Percentiles rank a stretch among this genome's conserved stretches.
Conservation (phyloP, 2,888 invertebrate genomes). For the Augochlorella aurata region DNA sequence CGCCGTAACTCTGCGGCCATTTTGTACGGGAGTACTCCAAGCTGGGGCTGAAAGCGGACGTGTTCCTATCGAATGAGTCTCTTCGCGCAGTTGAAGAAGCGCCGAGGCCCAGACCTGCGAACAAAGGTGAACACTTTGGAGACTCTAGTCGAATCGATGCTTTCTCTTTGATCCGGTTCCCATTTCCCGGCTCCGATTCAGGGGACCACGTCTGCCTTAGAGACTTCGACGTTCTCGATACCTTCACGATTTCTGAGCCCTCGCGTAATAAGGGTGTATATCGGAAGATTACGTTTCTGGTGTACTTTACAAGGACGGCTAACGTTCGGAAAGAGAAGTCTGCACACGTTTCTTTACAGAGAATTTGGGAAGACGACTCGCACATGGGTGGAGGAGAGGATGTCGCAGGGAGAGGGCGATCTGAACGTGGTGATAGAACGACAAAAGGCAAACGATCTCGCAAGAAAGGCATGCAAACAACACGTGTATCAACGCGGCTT, state of each 20-base stretch:
- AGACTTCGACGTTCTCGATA: neutral
- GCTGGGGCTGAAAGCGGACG: constrained; percentile 89
- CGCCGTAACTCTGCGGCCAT: constrained; percentile 85
- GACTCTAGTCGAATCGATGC: neutral
- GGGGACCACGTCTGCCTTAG: neutral
- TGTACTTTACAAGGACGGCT: neutral
- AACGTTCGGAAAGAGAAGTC: neutral
- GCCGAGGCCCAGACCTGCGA: constrained; percentile 82
- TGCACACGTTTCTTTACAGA: neutral
- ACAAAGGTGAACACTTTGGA: constrained; percentile 52
- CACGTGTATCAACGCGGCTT: constrained; percentile 16
- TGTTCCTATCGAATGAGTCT: constrained; percentile 90
- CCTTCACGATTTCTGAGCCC: neutral
- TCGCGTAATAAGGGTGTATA: too few relatives aligned
- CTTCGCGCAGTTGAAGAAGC: constrained; percentile 87
- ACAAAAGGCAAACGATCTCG: constrained; percentile 28
- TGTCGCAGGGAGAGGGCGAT: neutral
- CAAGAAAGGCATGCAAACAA: constrained; percentile 56
- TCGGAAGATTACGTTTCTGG: neutral
- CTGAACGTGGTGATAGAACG: neutral
- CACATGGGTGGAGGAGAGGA: neutral
- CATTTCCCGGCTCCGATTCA: neutral
- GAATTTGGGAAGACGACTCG: neutral
- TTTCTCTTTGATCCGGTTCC: neutral
- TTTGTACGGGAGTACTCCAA: constrained; percentile 86